A percentile compares a stretch with the other conserved stretches of the same genome.
phyloP scores from a whole-genome alignment of 1,140 invertebrate genomes.

The Galleria mellonella region DNA sequence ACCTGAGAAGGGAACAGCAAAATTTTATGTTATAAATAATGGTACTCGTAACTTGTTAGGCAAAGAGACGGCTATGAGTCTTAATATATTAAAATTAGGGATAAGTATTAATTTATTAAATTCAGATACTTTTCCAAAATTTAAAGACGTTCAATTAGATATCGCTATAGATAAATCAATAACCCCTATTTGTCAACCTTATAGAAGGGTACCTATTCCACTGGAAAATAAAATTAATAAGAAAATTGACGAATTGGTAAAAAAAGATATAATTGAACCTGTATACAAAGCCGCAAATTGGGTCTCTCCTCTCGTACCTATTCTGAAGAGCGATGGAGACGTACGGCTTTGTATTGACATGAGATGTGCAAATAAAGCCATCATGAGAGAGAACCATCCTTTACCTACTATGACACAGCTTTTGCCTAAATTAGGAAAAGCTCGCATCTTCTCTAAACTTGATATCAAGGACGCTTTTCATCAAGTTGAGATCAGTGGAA shows the following conservation, averaged over 20 bases:
- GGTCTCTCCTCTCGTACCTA: constrained; percentile 46
- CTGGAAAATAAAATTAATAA: constrained; percentile 21
- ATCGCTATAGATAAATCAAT: constrained; percentile 27
- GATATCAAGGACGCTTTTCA: too few species aligned
- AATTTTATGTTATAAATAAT: constrained; percentile 1
- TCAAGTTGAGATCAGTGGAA: constrained; percentile 29
- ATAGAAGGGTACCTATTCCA: constrained; percentile 28
- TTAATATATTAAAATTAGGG: too few species aligned
- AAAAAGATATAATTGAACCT: constrained; percentile 36
- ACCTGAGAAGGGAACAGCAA: neutral
- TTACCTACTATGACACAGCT: constrained; percentile 40
- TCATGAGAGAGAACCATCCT: constrained; percentile 42
- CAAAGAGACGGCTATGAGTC: constrained; percentile 19
- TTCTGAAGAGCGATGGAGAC: constrained; percentile 34
- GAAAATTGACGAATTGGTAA: constrained; percentile 21
- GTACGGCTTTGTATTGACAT: constrained; percentile 51
- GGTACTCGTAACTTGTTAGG: constrained; percentile 24
- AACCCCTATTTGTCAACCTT: constrained; percentile 31
- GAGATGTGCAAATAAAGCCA: constrained; percentile 40
- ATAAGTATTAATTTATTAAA: too few species aligned
- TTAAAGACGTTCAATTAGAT: constrained; percentile 30
- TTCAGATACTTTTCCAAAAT: constrained; percentile 27
- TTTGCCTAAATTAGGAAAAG: constrained; percentile 27
- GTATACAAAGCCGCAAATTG: constrained; percentile 33
- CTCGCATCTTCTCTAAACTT: neutral